A percentile compares a stretch with the other conserved stretches of the same genome.
phyloP scores from a whole-genome alignment of 1,140 invertebrate species.

The Campodea augens region DNA sequence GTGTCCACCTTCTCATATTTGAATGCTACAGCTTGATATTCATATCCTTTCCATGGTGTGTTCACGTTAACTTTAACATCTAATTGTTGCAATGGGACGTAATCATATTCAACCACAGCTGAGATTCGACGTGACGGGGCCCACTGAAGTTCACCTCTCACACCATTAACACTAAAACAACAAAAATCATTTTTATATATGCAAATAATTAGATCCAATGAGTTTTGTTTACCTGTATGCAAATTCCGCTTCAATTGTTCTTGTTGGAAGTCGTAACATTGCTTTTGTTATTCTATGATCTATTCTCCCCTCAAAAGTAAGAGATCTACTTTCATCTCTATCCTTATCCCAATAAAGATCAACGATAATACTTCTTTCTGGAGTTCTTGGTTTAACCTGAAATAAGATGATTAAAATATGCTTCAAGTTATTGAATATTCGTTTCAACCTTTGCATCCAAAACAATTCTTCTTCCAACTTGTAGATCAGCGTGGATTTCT shows the following conservation, averaged over 20 bases:
- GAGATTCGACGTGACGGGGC: background rate
- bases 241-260: background rate
- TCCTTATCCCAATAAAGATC: conserved; percentile 11
- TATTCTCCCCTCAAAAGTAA: conserved; percentile 4
- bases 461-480: conserved; percentile 9
- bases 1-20: too few species aligned
- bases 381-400: background rate
- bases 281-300: background rate
- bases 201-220: background rate
- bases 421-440: background rate
- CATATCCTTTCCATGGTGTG: conserved; percentile 8
- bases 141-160: conserved; percentile 7
- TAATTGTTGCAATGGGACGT: background rate
- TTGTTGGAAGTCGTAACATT: conserved; percentile 7
- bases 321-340: conserved; percentile 1
- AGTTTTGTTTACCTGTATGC: background rate
- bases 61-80: background rate
- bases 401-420: background rate
- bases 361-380: background rate
- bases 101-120: background rate
- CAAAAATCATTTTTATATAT: background rate
- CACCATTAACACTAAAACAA: background rate
- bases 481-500: conserved; percentile 9
- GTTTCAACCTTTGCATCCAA: conserved; percentile 11
- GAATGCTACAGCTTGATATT: background rate